These are phyloP conservation scores for Andrena camellia DNA, from an alignment of 2,888 invertebrate genomes.

Conservation along the genomic window DNA sequence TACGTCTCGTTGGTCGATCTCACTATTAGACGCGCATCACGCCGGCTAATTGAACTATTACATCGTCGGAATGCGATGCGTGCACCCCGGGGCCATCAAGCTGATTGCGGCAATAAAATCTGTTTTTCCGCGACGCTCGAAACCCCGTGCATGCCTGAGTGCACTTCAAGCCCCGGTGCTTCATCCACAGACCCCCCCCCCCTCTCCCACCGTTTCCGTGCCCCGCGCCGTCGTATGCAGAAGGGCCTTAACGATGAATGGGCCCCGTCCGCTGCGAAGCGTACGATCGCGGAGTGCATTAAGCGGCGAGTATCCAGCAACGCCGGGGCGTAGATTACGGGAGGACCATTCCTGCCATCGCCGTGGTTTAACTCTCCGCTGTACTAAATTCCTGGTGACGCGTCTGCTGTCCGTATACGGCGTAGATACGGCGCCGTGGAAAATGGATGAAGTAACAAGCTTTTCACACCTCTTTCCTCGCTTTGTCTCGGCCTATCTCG, in stretches of 20 bases:
- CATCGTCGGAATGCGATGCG: constrained; percentile 20
- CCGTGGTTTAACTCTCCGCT: constrained; percentile 36
- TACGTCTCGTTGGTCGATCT: constrained; percentile 45
- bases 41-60: constrained; percentile 50
- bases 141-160: not conserved
- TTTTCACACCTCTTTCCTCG: constrained; percentile 34
- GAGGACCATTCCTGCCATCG: constrained; percentile 46
- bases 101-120: constrained; percentile 51
- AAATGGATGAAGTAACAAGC: constrained; percentile 53
- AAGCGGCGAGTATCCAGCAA: constrained; percentile 28
- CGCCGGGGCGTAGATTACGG: constrained; percentile 48
- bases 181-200: constrained; percentile 19
- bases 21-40: constrained; percentile 25
- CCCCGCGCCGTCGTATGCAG: constrained; percentile 5
- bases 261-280: constrained; percentile 18
- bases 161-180: not conserved
- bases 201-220: not conserved
- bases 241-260: constrained; percentile 49
- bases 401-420: constrained; percentile 5
- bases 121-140: constrained; percentile 35
- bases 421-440: constrained; percentile 28
- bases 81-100: constrained; percentile 32
- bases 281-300: constrained; percentile 49
- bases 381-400: constrained; percentile 53
- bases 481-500: constrained; percentile 21